Conservation (phyloP, 2,888 invertebrate species). For the Conops quadrifasciatus region DNA sequence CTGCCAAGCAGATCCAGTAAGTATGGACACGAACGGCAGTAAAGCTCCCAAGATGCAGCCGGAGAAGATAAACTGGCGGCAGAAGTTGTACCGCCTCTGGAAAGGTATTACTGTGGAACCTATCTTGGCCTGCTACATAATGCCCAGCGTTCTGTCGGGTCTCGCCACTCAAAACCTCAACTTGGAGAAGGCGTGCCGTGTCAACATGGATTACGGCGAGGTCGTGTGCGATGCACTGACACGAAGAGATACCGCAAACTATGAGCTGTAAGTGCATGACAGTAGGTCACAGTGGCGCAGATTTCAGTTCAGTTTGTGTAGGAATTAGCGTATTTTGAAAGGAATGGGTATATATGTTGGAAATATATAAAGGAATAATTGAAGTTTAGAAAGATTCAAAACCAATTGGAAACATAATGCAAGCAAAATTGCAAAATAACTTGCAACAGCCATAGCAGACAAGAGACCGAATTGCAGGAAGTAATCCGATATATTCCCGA, state of each 20-base stretch:
- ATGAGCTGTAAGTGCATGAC: conserved; percentile 63
- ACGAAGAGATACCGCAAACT: conserved; percentile 73
- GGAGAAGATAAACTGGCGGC: conserved; percentile 52
- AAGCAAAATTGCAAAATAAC: too few species aligned
- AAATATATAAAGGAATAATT: too few species aligned
- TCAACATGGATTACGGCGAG: conserved; percentile 77
- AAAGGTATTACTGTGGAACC: conserved; percentile 74
- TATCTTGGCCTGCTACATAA: conserved; percentile 71
- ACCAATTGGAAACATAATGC: too few species aligned
- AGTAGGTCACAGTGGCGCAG: neutral
- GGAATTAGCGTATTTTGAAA: too few species aligned
- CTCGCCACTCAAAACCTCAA: conserved; percentile 86
- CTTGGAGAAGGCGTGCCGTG: conserved; percentile 86
- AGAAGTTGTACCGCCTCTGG: conserved; percentile 67
- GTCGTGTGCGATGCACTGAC: conserved; percentile 81
- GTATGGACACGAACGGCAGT: neutral
- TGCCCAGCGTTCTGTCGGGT: conserved; percentile 74
- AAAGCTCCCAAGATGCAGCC: conserved; percentile 11
- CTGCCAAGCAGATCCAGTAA: conserved; percentile 12
- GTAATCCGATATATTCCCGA: too few species aligned
- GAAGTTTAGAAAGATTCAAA: too few species aligned
- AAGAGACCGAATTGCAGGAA: too few species aligned
- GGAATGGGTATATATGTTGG: too few species aligned
- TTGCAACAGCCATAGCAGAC: too few species aligned
- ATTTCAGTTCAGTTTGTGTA: too few species aligned